phyloP scores from a whole-genome alignment of 2,797 vertebrate genomes.

The Orestias chungarensis region DNA sequence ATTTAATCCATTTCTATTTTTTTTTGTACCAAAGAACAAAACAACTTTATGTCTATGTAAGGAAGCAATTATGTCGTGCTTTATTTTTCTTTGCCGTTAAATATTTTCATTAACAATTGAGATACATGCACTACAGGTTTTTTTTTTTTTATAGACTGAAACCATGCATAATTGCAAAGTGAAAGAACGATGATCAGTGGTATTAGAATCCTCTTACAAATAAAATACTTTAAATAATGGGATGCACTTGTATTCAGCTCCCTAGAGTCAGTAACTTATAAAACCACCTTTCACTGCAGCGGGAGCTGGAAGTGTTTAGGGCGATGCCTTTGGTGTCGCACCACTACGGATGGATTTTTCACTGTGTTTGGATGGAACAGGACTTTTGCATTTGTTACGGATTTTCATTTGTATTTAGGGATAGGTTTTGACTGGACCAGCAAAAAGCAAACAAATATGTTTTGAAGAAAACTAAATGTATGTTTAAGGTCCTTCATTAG shows the following conservation, averaged over 20 bases:
- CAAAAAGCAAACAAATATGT: too few species aligned
- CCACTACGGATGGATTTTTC: not conserved
- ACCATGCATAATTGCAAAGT: not conserved
- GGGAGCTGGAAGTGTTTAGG: not conserved
- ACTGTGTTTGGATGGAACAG: not conserved
- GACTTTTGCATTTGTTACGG: not conserved
- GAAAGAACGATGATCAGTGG: not conserved
- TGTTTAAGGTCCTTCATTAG: not conserved
- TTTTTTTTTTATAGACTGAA: not conserved
- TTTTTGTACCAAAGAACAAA: not conserved
- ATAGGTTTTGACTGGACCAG: not conserved
- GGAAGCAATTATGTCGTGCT: not conserved
- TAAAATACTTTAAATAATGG: not conserved
- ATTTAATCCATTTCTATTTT: not conserved
- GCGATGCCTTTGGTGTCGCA: not conserved
- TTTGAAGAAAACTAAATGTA: not conserved
- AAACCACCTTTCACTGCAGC: not conserved
- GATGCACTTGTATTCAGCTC: not conserved
- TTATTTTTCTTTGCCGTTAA: too few species aligned
- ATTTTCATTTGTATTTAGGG: not conserved
- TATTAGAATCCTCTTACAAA: not conserved
- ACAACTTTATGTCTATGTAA: not conserved
- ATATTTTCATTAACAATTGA: not conserved
- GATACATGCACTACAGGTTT: too few species aligned
- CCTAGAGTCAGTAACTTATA: not conserved